Evolutionary conservation across 2,113 vertebrate genomes (phyloP), one percentile per base, ranked within the genome.

Genomic region (Xiphophorus maculatus): DNA sequence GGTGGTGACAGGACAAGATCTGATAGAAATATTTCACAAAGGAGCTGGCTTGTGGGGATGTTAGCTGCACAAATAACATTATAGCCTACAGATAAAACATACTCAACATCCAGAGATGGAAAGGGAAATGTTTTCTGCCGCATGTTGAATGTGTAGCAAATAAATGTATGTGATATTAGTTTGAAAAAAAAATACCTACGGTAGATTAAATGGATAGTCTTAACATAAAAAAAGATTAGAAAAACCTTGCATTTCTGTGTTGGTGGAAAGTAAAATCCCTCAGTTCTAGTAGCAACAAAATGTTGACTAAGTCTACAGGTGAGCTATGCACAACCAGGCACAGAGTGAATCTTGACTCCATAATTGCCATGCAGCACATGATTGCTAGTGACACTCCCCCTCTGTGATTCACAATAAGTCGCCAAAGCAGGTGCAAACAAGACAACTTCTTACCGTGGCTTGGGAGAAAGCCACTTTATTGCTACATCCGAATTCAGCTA

Each of bases 301-400:
- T n/a, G 25, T 58, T 58, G 51, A 58, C 22, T 11, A n/a, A 25
- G 7, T 58, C 7, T 58, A 58, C 51, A 58, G 51, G 9, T 63
- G 14, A 17, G 28, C 29, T 63, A 1, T 29, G 27, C 14, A 63
- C 28, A 30, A 15, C 15, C 8, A 30, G 29, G 29, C 51, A 58
- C 1, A 8, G 35, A 63, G 51, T 71, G 58, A 79, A 73, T 66
- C 40, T 54, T 73, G 69, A 81, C 72, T 83, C 22, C 35, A 54
- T 63, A 85, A 85, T 76, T 77, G 61, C 58, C 67, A 40, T 76
- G 66, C n/a, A 68, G 28, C n/a, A n/a, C 28, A 30, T 22, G 54
- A 77, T 83, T 74, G 74, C 67, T 44, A 10, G 33, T 63, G 30
- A 72, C 67, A 77, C 64, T 67, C 42, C 77, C 72, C 27, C 32